Evolutionary conservation across 1,140 invertebrate genomes (phyloP).

Genomic region (Helicoverpa armigera): DNA sequence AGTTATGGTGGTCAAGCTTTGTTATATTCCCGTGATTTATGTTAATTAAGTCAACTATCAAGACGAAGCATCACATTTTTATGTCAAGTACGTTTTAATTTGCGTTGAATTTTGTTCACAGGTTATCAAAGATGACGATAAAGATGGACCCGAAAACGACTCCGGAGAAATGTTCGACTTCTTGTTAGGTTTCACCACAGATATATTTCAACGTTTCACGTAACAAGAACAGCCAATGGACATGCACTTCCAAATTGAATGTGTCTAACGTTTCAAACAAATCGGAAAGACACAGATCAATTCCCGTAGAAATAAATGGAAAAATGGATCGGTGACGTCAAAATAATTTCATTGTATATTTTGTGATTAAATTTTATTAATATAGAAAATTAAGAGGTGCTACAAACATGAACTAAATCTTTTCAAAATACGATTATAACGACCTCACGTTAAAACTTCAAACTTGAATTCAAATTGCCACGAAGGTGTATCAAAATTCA

Average conservation of each 20-base stretch:
- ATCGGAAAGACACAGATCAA: slow-evolving; percentile 11
- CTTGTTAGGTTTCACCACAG: slow-evolving; percentile 77
- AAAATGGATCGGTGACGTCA: slow-evolving; percentile 24
- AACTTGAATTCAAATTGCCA: slow-evolving; percentile 7
- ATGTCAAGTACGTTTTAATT: not conserved
- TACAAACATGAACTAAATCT: slow-evolving; percentile 25
- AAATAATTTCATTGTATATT: slow-evolving; percentile 18
- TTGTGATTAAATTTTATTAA: slow-evolving; percentile 28
- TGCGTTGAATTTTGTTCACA: slow-evolving; percentile 52
- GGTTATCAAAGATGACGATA: slow-evolving; percentile 55
- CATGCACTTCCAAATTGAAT: slow-evolving; percentile 28
- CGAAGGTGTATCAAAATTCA: slow-evolving; percentile 18
- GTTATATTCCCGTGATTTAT: not conserved
- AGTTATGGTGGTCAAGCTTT: slow-evolving; percentile 1
- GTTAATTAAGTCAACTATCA: not conserved
- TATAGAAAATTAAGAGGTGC: slow-evolving; percentile 33
- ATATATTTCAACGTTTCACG: slow-evolving; percentile 76
- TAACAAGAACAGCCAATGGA: slow-evolving; percentile 53
- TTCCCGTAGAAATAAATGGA: slow-evolving; percentile 3
- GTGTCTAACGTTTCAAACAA: slow-evolving; percentile 1
- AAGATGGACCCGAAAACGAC: slow-evolving; percentile 58
- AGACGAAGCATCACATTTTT: no score
- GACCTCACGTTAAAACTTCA: not conserved
- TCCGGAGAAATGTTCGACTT: slow-evolving; percentile 77
- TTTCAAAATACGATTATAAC: slow-evolving; percentile 4